These are phyloP conservation scores for Spizaetus ornatus DNA, from an alignment of 2,113 vertebrate species.

Conservation along the genomic window DNA sequence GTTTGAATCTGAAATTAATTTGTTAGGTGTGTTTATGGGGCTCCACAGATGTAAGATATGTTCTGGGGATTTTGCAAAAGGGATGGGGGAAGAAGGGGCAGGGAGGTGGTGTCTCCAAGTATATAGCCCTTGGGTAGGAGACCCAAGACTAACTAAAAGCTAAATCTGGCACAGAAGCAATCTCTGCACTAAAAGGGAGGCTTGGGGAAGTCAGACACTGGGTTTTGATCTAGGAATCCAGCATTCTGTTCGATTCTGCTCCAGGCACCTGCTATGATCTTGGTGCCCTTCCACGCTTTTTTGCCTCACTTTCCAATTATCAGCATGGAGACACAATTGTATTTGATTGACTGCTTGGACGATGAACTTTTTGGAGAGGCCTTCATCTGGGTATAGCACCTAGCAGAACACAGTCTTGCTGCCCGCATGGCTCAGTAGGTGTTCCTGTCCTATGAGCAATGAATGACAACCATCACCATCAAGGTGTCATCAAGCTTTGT, in stretches of 20 bases:
- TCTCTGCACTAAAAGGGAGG: background rate
- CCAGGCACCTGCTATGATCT: background rate
- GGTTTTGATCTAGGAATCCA: background rate
- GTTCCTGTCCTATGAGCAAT: background rate
- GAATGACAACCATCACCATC: background rate
- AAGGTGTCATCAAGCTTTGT: background rate
- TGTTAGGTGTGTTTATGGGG: background rate
- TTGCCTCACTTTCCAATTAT: background rate
- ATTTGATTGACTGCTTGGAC: background rate
- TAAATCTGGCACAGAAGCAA: background rate
- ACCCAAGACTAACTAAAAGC: background rate
- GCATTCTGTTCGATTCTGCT: background rate
- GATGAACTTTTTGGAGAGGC: background rate
- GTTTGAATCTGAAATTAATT: constrained; percentile 21
- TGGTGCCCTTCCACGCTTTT: background rate
- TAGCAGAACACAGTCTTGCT: background rate
- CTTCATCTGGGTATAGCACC: background rate
- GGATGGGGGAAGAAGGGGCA: background rate
- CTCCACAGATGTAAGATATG: background rate
- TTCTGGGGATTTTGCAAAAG: background rate
- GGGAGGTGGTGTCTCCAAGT: background rate
- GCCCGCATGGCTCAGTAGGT: background rate
- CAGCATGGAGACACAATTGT: background rate
- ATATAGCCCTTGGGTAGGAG: background rate
- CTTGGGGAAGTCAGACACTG: background rate